Percentiles rank a stretch among this genome's conserved stretches.
phyloP scores from a whole-genome alignment of 2,797 vertebrate genomes.

The Sandelia bainsii region DNA sequence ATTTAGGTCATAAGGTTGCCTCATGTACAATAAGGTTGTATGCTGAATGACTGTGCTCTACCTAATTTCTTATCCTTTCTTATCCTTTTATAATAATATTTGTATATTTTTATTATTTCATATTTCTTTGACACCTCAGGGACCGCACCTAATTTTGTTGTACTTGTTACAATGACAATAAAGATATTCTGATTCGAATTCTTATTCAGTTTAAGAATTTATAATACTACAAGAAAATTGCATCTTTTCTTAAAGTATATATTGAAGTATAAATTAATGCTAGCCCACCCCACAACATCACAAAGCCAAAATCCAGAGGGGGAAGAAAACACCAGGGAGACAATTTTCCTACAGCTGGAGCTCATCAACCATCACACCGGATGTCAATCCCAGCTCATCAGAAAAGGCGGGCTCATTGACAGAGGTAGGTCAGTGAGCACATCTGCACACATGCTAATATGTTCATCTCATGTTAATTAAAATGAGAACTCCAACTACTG shows the following conservation, averaged over 20 bases:
- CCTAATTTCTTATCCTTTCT: too few relatives aligned
- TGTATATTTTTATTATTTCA: too few relatives aligned
- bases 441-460: constrained; percentile 27
- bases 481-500: background rate
- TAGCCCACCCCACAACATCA: background rate
- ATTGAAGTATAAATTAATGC: background rate
- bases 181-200: too few relatives aligned
- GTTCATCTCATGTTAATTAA: constrained; percentile 9
- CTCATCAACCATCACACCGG: constrained; percentile 47
- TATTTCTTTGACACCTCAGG: too few relatives aligned
- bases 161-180: too few relatives aligned
- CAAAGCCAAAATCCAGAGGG: background rate
- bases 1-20: background rate
- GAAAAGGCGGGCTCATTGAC: constrained; percentile 32
- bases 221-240: background rate
- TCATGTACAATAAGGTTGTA: too few relatives aligned
- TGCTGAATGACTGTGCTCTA: too few relatives aligned
- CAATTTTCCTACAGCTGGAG: constrained; percentile 35
- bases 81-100: too few relatives aligned
- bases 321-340: constrained; percentile 4
- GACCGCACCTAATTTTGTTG: too few relatives aligned
- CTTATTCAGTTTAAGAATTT: too few relatives aligned
- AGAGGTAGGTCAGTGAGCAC: constrained; percentile 30
- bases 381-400: constrained; percentile 41
- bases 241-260: background rate